Base-by-base conservation (phyloP, 2,113 vertebrate species). In the Tinamus guttatus region DNA sequence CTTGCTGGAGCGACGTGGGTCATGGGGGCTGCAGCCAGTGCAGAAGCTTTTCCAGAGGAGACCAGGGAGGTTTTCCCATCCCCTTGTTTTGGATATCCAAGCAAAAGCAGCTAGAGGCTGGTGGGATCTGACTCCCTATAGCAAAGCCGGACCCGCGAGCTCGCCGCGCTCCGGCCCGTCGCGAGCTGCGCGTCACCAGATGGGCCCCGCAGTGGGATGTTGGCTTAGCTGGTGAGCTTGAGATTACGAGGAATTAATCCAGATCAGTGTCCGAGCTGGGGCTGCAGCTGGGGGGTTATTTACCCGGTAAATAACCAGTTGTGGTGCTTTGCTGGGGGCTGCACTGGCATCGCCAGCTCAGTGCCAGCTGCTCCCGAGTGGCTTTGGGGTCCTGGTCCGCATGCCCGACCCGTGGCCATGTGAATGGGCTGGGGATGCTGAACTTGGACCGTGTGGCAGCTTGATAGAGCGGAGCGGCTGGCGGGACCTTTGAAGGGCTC, bases 201-300 rank as follows among this genome's bases (percentile, higher is more conserved):
- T 96, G 94, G 92, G 87, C 30, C 30, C 75, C 5, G 28, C 32
- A 9, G 34, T 71, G 43, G 30, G 92, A 47, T 5, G n/a, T 51
- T 20, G 92, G 91, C 94, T 97, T 96, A 95, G 78, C 22, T 7
- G 59, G 4, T 71, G 93, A 90, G 94, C 89, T 68, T 11, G 67
- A 38, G 82, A 91, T 95, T 91, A 94, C 0, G 13, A 30, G 68
- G 90, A 67, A 63, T 96, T 96, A 97, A 92, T 94, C 71, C 78
- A 69, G 79, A 74, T 96, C 95, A 74, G 43, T 78, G 84, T 93
- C 92, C 89, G 82, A 52, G 63, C 85, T 38, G 85, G 16, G 71
- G 75, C 89, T 13, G 60, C 43, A 47, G 38, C 76, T 2, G 49
- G 70, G 41, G 75, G 7, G 85, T 77, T 85, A 13, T 27, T 82